Evolutionary conservation across 2,113 vertebrate genomes (phyloP).

Genomic region (human): GRCh38 chr5:91833501-91834000

Average conservation of each 20-base stretch:
- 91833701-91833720: not conserved
- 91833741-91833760: not conserved
- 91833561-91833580: no score
- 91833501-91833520: no score
- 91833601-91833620: no score
- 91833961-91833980: not conserved
- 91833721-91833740: not conserved
- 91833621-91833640: no score
- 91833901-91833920: not conserved
- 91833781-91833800: not conserved
- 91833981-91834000: not conserved
- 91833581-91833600: no score
- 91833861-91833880: not conserved
- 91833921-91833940: not conserved
- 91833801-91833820: not conserved
- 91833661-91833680: not conserved
- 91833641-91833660: no score
- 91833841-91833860: not conserved
- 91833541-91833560: no score
- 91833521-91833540: no score
- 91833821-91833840: not conserved
- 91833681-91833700: not conserved
- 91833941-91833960: not conserved
- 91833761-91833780: not conserved
- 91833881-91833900: not conserved